phyloP scores from a whole-genome alignment of 2,113 vertebrate genomes.

The Eleginops maclovinus region DNA sequence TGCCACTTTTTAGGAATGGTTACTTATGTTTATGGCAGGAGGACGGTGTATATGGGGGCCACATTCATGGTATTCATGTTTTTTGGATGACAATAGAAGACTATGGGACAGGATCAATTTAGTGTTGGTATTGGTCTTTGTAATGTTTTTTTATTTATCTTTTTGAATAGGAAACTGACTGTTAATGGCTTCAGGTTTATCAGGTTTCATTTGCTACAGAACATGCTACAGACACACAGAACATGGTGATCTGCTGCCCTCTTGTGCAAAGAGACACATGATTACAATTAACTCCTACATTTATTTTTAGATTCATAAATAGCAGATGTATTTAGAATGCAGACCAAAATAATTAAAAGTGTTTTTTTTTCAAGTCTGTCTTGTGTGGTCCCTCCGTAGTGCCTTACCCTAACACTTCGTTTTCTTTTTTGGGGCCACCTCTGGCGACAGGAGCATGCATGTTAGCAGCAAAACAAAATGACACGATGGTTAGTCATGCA shows the following conservation, averaged over 20 bases:
- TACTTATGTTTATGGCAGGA: not conserved
- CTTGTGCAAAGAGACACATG: conserved; percentile 44
- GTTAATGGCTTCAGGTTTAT: not conserved
- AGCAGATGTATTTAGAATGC: conserved; percentile 2
- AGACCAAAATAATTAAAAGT: not conserved
- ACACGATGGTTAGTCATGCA: conserved; percentile 67
- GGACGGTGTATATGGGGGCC: not conserved
- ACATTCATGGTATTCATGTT: not conserved
- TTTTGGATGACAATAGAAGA: not conserved
- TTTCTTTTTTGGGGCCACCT: conserved; percentile 75
- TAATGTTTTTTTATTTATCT: too few relatives aligned
- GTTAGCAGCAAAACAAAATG: conserved; percentile 73
- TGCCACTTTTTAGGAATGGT: not conserved
- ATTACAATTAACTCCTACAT: not conserved
- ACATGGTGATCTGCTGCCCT: conserved; percentile 60
- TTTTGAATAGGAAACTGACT: too few relatives aligned
- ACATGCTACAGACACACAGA: not conserved
- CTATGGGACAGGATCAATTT: not conserved
- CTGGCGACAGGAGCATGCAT: conserved; percentile 73
- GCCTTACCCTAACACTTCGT: conserved; percentile 80
- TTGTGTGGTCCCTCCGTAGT: conserved; percentile 25
- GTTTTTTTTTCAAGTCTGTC: not conserved
- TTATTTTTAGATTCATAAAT: too few relatives aligned
- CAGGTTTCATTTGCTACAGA: not conserved
- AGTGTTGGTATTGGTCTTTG: not conserved